Conservation (phyloP, 92 coral and sea anemone species). For the Muricea muricata region DNA sequence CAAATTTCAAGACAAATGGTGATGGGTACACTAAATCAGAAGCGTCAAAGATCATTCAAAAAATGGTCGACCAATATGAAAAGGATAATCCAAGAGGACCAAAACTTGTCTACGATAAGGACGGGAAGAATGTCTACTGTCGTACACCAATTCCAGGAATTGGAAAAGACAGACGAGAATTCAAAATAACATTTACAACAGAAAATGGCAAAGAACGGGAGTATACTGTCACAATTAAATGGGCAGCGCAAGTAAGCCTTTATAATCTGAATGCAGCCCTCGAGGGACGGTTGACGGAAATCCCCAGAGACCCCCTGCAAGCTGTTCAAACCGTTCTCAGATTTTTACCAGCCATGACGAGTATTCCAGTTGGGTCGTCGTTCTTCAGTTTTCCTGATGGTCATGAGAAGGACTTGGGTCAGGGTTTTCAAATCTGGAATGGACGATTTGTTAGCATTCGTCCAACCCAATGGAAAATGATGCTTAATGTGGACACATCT, state of each 20-base stretch:
- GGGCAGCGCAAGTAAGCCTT: conserved; percentile 90
- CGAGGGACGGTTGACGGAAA: conserved; percentile 79
- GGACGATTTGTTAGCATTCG: conserved; percentile 87
- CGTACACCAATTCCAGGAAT: conserved; percentile 75
- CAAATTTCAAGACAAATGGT: conserved; percentile 12
- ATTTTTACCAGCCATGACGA: conserved; percentile 67
- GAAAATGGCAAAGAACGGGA: conserved; percentile 42
- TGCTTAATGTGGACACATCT: conserved; percentile 91
- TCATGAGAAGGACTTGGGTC: conserved; percentile 61
- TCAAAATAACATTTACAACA: conserved; percentile 4
- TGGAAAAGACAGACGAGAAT: conserved; percentile 66
- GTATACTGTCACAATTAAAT: conserved; percentile 78
- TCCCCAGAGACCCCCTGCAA: conserved; percentile 78
- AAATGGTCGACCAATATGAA: conserved; percentile 81
- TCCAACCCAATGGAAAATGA: conserved; percentile 89
- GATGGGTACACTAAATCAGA: conserved; percentile 74
- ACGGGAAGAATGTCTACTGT: conserved; percentile 88
- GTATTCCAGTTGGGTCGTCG: conserved; percentile 80
- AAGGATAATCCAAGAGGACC: conserved; percentile 74
- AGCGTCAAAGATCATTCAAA: conserved; percentile 85
- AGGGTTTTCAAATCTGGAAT: conserved; percentile 82
- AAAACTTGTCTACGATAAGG: conserved; percentile 92
- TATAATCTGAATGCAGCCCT: conserved; percentile 84
- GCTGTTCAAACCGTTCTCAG: conserved; percentile 80
- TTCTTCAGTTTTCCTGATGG: conserved; percentile 72